phyloP scores from a whole-genome alignment of 1,140 invertebrate species.

The Heterodera schachtii region DNA sequence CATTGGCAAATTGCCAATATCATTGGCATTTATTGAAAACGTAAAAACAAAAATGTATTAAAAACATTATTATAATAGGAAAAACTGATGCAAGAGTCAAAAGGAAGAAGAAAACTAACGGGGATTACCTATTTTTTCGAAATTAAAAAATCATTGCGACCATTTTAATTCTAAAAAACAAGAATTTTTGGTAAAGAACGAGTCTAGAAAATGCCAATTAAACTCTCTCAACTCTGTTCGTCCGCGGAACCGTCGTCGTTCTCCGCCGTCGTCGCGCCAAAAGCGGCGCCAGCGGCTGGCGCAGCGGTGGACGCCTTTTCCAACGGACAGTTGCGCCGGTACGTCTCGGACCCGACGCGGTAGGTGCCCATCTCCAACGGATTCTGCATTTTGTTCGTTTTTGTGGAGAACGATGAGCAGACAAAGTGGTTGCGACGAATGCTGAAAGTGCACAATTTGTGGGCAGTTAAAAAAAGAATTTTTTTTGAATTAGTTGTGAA shows the following conservation, averaged over 20 bases:
- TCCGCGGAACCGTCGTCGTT: not conserved
- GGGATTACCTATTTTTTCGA: too few relatives aligned
- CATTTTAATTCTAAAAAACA: not conserved
- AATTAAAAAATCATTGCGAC: too few relatives aligned
- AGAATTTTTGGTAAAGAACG: not conserved
- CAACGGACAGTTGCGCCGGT: constrained; percentile 28
- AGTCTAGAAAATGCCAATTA: too few relatives aligned
- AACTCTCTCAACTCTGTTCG: not conserved
- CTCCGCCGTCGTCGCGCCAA: not conserved
- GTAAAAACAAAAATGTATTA: too few relatives aligned
- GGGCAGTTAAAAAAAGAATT: not conserved
- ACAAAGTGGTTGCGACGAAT: not conserved
- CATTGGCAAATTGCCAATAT: too few relatives aligned
- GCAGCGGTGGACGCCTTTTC: constrained; percentile 9
- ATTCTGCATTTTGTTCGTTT: constrained; percentile 21
- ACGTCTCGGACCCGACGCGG: constrained; percentile 20
- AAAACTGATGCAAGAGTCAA: too few relatives aligned
- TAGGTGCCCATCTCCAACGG: constrained; percentile 15
- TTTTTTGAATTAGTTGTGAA: not conserved
- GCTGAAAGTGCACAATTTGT: not conserved
- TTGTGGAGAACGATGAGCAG: not conserved
- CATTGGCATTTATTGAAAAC: too few relatives aligned
- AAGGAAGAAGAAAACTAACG: too few relatives aligned
- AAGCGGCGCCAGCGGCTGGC: constrained; percentile 8
- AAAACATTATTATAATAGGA: too few relatives aligned